A percentile compares a stretch with the other conserved stretches of the same genome.
Evolutionary conservation across 2,113 vertebrate genomes (phyloP).

Genomic region (Platycercus adscitus): DNA sequence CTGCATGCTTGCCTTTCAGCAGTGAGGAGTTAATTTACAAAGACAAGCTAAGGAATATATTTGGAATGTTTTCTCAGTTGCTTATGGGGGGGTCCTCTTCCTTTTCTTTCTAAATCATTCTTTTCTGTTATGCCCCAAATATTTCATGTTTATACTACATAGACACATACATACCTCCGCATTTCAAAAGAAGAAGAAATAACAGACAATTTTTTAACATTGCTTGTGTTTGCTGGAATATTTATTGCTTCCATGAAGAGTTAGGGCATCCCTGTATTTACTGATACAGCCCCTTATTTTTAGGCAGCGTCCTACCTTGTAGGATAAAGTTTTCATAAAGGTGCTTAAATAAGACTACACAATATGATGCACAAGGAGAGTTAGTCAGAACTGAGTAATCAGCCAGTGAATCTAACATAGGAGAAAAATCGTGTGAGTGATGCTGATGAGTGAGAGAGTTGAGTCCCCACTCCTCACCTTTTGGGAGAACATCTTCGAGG

Average conservation of each 20-base stretch:
- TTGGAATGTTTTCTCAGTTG: not conserved
- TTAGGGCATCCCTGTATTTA: not conserved
- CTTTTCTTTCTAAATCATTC: not conserved
- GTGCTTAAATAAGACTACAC: not conserved
- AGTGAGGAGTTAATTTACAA: not conserved
- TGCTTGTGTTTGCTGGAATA: not conserved
- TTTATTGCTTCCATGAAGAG: not conserved
- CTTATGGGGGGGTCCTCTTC: not conserved
- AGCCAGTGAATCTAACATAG: not conserved
- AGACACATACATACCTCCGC: not conserved
- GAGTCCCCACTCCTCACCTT: not conserved
- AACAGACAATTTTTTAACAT: not conserved
- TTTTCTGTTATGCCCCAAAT: not conserved
- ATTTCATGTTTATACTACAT: not conserved
- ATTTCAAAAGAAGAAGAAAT: not conserved
- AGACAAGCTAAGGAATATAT: not conserved
- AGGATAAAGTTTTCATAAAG: not conserved
- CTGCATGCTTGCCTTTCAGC: not conserved
- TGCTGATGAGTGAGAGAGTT: not conserved
- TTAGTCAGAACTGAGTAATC: not conserved
- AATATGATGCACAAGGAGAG: not conserved
- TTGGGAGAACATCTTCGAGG: not conserved
- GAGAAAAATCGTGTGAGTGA: not conserved
- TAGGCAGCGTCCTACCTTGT: not conserved
- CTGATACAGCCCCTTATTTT: not conserved